Percentiles rank a stretch among this genome's conserved stretches.
phyloP scores from a whole-genome alignment of 2,113 vertebrate genomes.

The Paralichthys olivaceus region DNA sequence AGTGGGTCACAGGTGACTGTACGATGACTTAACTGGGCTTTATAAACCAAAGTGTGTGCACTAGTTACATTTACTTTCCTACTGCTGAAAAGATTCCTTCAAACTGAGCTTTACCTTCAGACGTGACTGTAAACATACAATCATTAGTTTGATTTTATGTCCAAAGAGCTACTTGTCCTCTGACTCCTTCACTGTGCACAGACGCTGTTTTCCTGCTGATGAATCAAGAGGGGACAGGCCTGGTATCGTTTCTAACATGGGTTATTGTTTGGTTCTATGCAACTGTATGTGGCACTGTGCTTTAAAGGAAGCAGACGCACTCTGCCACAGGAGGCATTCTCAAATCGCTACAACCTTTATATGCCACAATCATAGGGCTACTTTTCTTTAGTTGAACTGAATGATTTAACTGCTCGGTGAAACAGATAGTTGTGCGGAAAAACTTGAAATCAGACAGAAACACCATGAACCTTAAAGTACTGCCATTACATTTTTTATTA shows the following conservation, averaged over 20 bases:
- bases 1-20: not conserved
- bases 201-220: slow-evolving; percentile 46
- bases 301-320: slow-evolving; percentile 28
- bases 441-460: slow-evolving; percentile 20
- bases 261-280: slow-evolving; percentile 51
- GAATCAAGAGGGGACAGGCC: not conserved
- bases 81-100: slow-evolving; percentile 46
- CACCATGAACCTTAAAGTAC: not conserved
- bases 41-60: slow-evolving; percentile 34
- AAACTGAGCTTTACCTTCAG: not conserved
- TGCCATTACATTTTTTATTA: not conserved
- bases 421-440: not conserved
- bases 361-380: not conserved
- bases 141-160: slow-evolving; percentile 1
- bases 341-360: slow-evolving; percentile 11
- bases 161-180: slow-evolving; percentile 31
- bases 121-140: not conserved
- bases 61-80: slow-evolving; percentile 19
- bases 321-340: not conserved
- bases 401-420: not conserved
- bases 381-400: not conserved
- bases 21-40: not conserved
- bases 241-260: slow-evolving; percentile 39
- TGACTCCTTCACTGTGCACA: slow-evolving; percentile 32
- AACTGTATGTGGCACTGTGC: slow-evolving; percentile 20